Evolutionary conservation across 2,888 invertebrate species (phyloP), one percentile per base, ranked within the genome.

Genomic region (Psylliodes chrysocephalus): DNA sequence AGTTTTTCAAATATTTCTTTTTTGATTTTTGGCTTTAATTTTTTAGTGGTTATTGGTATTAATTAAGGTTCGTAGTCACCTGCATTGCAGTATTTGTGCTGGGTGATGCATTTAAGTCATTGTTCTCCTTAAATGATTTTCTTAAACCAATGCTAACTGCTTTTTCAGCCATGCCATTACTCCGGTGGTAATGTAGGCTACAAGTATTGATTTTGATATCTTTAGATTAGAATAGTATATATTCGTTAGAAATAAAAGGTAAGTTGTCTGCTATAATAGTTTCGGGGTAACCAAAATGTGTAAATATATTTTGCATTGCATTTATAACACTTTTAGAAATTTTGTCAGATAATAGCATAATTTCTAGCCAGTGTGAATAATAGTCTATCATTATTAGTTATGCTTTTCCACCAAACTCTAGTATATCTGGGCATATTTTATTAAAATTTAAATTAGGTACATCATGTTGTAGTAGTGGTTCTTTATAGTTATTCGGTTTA

Each of bases 221-320:
- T 55, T 71, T 67, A 19, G 59, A 35, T 25, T 46, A 68, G 30
- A n/a, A n/a, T n/a, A n/a, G n/a, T 66, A 72, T 12, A 66, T 68
- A 74, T 53, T 52, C 59, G 18, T n/a, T 17, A 14, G 70, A 70
- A 18, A 69, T 52, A 18, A 74, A 73, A 2, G 70, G 71, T 52
- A 71, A 33, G 46, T 72, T 73, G 47, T 73, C 71, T 42, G 72
- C 64, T 46, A 71, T 71, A 35, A 76, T 66, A 2, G 49, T 49
- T 49, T 72, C 59, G n/a, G 76, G 77, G 44, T 74, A 76, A n/a
- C 75, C 75, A 49, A 70, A 64, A 44, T 49, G 51, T 42, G 59
- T 65, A 60, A 76, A 71, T 42, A 66, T 56, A 61, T 69, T 55
- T 49, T 72, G 71, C 52, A 72, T 33, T 17, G 57, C 38, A 22